phyloP scores from a whole-genome alignment of 2,888 invertebrate species.

The Athalia cordata region DNA sequence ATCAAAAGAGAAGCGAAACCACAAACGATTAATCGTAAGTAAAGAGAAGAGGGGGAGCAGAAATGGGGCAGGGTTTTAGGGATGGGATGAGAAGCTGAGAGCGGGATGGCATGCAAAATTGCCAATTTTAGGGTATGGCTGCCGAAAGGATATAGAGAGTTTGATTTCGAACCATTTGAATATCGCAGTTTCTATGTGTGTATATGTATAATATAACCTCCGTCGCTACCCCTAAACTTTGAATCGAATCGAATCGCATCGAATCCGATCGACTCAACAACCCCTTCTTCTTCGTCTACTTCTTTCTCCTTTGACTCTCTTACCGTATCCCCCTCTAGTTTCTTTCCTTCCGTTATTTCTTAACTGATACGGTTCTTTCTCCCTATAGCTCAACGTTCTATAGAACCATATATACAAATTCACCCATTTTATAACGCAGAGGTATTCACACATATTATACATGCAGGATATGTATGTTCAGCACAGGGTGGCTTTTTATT shows the following conservation, averaged over 20 bases:
- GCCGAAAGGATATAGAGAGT: constrained; percentile 9
- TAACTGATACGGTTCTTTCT: too few species aligned
- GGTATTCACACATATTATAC: too few species aligned
- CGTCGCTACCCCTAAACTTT: background rate
- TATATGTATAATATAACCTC: constrained; percentile 1
- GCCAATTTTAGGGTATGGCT: constrained; percentile 25
- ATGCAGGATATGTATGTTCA: too few species aligned
- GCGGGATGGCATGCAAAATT: constrained; percentile 4
- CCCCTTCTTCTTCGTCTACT: too few species aligned
- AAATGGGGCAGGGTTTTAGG: background rate
- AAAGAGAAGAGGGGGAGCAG: background rate
- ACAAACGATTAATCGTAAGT: background rate
- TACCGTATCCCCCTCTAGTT: too few species aligned
- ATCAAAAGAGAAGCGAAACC: too few species aligned
- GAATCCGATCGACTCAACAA: background rate
- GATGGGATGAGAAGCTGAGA: background rate
- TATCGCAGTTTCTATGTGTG: background rate
- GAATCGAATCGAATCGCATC: background rate
- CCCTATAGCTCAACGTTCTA: too few species aligned
- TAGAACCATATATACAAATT: too few species aligned
- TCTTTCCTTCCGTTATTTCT: too few species aligned
- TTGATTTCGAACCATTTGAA: constrained; percentile 27
- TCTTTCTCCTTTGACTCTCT: too few species aligned
- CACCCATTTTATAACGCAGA: too few species aligned
- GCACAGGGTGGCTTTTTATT: too few species aligned